Base-by-base conservation (phyloP, 1,140 invertebrate genomes). In the Brachystomella parvula region DNA sequence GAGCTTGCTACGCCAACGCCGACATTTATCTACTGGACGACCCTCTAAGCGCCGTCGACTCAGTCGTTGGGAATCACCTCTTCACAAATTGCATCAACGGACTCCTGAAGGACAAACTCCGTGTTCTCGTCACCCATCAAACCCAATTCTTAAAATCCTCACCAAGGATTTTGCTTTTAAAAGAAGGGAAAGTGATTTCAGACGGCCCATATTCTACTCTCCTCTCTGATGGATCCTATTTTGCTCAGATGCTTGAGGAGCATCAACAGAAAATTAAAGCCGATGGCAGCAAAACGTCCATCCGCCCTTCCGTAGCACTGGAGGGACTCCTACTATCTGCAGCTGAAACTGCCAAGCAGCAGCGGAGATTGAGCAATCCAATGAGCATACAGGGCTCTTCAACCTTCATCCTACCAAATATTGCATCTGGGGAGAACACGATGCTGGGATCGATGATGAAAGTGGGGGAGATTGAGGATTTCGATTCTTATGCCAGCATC, bases 1-100 rank as follows among this genome's bases (percentile, higher is more conserved):
- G 80, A 63, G 79, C 80, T 19, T 71, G 81, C 3, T 82, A 81
- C 69, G 72, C 72, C 61, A 77, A 81, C 64, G 77, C 79, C 56
- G 80, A 82, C 69, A 76, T 82, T 26, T 81, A 79, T 68, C 68
- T 82, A 2, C 73, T 82, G 31, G 81, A 82, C 73, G 81, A 82
- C 67, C 79, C 81, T 17, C 72, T 82, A 9, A 63, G 59, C 47
- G 81, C 81, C 32, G 80, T 83, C 2, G 82, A 83, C 74, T 71
- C 80, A 12, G 74, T 76, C 57, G 81, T 83, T 32, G 80, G 79
- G 19, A 76, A 75, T 64, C 81, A 83, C 72, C 71, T 83, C 57
- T 82, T 82, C 62, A 68, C 76, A 35, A 66, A 78, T 66, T 78
- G 76, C 44, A 75, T 78, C 32, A 67, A 68, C 24, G 70, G 63